Base-by-base conservation (phyloP, 2,113 vertebrate genomes). In the Nymphicus hollandicus region DNA sequence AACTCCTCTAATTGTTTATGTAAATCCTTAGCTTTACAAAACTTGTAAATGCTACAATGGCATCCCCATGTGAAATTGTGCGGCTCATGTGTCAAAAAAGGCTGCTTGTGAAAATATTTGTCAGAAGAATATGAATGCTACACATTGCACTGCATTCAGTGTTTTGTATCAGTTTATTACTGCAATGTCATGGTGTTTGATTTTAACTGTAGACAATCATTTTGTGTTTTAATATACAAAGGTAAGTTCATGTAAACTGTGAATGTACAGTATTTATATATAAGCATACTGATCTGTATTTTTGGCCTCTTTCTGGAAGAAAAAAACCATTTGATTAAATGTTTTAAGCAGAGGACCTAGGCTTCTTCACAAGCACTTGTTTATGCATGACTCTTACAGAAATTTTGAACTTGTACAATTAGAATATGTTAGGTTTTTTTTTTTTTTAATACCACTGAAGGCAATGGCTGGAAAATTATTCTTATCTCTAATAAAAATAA, bases 31-130 rank as follows among this genome's bases (percentile, higher is more conserved):
- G 97, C 96, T 97, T 96, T 97, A 96, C 94, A 97, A 93, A 97
- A 97, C 94, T 93, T 97, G 96, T 97, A 97, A 97, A 95, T 97
- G 97, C 96, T 96, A 46, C 81, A 58, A 72, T 84, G 82, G 97
- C 97, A 97, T 98, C 97, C 98, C 96, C 97, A 83, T 98, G 98
- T 98, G 98, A 98, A 98, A 97, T 97, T 96, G 98, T 98, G 97
- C 98, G 98, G 98, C 98, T 98, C 96, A 97, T 98, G 97, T 97
- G 96, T 98, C 95, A 95, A 96, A 98, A 91, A 97, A 96, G 95
- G 97, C 98, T 98, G 98, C 98, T 98, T 98, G 98, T 98, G 96
- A 91, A 96, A 95, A 95, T 96, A 66, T 74, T 81, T 97, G 97
- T 97, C 91, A 88, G 94, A 98, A 94, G 96, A 96, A 86, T 97